Evolutionary conservation across 2,113 vertebrate genomes (phyloP).

Genomic region (Cnemophilus loriae): DNA sequence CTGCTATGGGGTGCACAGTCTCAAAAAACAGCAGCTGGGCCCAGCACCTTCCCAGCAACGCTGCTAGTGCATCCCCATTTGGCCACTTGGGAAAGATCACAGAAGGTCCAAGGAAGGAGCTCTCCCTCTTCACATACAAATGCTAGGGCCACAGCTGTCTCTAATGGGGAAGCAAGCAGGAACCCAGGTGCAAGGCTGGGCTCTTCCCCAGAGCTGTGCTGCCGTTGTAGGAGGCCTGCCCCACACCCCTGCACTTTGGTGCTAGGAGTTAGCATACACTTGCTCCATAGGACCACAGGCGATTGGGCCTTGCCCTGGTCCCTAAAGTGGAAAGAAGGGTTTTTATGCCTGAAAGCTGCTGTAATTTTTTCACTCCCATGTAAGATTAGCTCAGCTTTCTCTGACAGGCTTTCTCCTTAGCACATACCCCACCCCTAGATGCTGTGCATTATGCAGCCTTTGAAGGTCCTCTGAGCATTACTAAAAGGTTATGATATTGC

Average conservation of each 20-base stretch:
- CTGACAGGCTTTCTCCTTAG: background rate
- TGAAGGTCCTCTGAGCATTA: background rate
- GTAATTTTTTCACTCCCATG: background rate
- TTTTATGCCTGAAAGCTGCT: background rate
- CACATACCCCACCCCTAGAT: background rate
- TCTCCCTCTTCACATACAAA: background rate
- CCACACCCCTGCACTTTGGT: background rate
- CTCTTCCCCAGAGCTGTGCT: background rate
- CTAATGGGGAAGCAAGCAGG: background rate
- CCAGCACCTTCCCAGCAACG: background rate
- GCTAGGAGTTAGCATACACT: background rate
- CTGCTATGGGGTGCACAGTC: accelerated
- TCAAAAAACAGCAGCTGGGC: background rate
- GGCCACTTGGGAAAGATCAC: background rate
- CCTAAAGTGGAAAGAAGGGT: background rate
- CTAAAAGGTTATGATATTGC: background rate
- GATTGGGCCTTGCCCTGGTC: background rate
- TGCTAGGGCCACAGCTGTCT: background rate
- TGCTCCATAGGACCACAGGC: background rate
- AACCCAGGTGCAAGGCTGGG: background rate
- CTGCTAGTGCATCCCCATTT: background rate
- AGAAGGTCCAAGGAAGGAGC: background rate
- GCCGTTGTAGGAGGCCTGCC: background rate
- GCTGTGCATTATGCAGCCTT: background rate
- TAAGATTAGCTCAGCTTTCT: background rate